Conservation (phyloP, 2,888 invertebrate genomes). For the Morpho deidamia region DNA sequence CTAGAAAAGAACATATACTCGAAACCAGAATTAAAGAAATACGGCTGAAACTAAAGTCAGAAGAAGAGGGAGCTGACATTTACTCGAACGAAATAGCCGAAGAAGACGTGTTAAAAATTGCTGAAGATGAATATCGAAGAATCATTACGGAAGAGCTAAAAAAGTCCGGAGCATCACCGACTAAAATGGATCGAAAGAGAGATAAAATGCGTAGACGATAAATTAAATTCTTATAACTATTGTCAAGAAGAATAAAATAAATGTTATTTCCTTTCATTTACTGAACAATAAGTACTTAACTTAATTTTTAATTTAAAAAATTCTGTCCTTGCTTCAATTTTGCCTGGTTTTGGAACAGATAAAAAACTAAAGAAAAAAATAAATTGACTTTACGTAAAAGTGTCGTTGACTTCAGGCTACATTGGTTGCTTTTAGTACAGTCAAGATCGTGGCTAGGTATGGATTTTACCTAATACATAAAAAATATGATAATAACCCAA, state of each 20-base stretch:
- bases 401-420: too few relatives aligned
- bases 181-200: slow-evolving; percentile 5
- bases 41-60: slow-evolving; percentile 68
- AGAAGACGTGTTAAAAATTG: slow-evolving; percentile 33
- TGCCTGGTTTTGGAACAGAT: too few relatives aligned
- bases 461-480: too few relatives aligned
- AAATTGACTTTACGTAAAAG: too few relatives aligned
- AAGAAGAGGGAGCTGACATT: slow-evolving; percentile 51
- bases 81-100: slow-evolving; percentile 25
- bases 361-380: too few relatives aligned
- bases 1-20: slow-evolving; percentile 90
- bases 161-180: slow-evolving; percentile 15
- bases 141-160: slow-evolving; percentile 44
- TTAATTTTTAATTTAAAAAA: too few relatives aligned
- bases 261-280: too few relatives aligned
- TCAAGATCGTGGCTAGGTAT: too few relatives aligned
- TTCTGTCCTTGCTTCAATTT: too few relatives aligned
- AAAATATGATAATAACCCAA: too few relatives aligned
- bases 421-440: too few relatives aligned
- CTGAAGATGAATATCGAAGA: slow-evolving; percentile 64
- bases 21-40: slow-evolving; percentile 91
- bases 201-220: slow-evolving; percentile 24
- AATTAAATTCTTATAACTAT: neutral
- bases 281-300: too few relatives aligned
- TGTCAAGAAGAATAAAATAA: neutral